Evolutionary conservation across 2,113 vertebrate genomes (phyloP).

Genomic region (Camarhynchus parvulus): DNA sequence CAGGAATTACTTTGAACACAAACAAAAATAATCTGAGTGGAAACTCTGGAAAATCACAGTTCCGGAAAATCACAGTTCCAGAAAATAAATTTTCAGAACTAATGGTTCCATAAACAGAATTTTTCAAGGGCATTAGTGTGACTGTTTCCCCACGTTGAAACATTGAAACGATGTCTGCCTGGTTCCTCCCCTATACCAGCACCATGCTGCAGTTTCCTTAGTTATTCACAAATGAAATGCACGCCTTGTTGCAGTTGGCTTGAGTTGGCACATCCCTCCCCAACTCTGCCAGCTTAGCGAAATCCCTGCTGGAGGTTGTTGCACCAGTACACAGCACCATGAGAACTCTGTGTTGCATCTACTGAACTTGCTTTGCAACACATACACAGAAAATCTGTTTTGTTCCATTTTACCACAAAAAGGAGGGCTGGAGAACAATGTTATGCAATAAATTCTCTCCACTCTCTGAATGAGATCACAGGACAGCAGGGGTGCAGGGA

Average conservation of each 20-base stretch:
- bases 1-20: background rate
- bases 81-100: background rate
- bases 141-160: background rate
- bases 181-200: background rate
- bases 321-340: background rate
- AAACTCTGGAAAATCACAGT: background rate
- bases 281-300: background rate
- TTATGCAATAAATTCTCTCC: background rate
- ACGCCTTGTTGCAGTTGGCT: background rate
- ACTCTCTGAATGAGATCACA: background rate
- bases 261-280: background rate
- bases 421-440: background rate
- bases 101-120: background rate
- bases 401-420: background rate
- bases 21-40: background rate
- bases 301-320: background rate
- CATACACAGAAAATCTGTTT: background rate
- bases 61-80: background rate
- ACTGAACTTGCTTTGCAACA: background rate
- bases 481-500: background rate
- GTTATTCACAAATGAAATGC: background rate
- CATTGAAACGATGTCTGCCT: background rate
- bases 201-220: background rate
- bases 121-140: background rate
- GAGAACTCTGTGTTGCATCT: background rate